Evolutionary conservation across 2,888 invertebrate species (phyloP), one percentile per base, ranked within the genome.

Genomic region (Acronicta aceris): DNA sequence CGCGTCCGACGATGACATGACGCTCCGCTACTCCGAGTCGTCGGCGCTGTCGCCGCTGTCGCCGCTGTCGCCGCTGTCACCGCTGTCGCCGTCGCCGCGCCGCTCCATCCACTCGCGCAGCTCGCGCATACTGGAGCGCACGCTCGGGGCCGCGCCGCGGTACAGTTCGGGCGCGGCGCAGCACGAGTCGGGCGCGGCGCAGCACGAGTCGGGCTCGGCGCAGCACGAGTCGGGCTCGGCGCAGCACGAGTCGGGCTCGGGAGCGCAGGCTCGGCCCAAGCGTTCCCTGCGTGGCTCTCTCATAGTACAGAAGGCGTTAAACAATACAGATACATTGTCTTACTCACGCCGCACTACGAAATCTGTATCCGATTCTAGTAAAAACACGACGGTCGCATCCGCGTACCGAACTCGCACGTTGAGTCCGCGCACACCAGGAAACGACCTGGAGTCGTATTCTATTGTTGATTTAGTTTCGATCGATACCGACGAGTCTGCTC

Each of bases 401-500:
- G 76, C 81, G 0, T 75, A 72, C 27, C 56, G 66, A 38, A 82
- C 86, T 0, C 78, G 79, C 13, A 83, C 87, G 0, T 51, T 82
- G 5, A 86, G 84, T 27, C 83, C 56, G 4, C 46, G 57, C 17
- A 0, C 47, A n/a, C 46, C 59, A 2, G 51, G 51, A 9, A 16
- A 25, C n/a, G 79, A 85, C 25, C 55, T 87, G 17, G 91, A 93
- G 50, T 81, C 90, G 0, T 93, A 92, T 66, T 92, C 94, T 0
- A 87, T 93, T 2, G 92, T 93, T 0, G 93, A 94, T 61, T 71
- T 93, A 7, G 89, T 93, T 0, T 92, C 93, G 0, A 52, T 84
- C 0, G 89, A 90, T 49, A 86, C 89, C 0, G 79, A 79, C n/a
- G 83, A 85, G 4, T 84, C 90, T 1, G 70, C 64, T 8, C 65